Conservation (phyloP, 1,140 invertebrate genomes). For the Papilio polyxenes region DNA sequence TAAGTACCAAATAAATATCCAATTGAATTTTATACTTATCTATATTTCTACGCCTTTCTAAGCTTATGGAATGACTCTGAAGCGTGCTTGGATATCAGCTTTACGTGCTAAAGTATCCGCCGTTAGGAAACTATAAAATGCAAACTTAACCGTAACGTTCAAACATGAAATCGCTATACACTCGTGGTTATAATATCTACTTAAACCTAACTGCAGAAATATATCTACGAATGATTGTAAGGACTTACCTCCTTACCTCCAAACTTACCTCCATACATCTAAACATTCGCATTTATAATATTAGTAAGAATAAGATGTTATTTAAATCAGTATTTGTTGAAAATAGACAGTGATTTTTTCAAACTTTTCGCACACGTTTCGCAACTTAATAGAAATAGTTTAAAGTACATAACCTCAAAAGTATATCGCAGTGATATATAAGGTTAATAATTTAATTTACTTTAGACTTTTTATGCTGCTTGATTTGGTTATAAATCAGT, state of each 20-base stretch:
- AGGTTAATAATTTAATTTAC: no score
- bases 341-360: no score
- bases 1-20: constrained; percentile 3
- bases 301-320: no score
- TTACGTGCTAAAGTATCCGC: neutral
- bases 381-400: no score
- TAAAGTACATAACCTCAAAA: no score
- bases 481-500: neutral
- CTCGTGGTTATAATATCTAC: neutral
- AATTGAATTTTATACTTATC: constrained; percentile 1
- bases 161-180: constrained; percentile 11
- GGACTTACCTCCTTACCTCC: no score
- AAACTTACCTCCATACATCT: no score
- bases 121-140: constrained; percentile 13
- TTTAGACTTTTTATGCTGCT: neutral
- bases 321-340: no score
- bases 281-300: no score
- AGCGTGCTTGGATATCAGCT: neutral
- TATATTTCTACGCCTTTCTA: neutral
- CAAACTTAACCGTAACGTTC: neutral
- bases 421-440: no score
- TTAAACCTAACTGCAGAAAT: neutral
- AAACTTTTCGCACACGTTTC: no score
- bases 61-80: neutral
- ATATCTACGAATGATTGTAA: neutral